phyloP scores from a whole-genome alignment of 64 coral and sea anemone species.

The Pachyseris speciosa region DNA sequence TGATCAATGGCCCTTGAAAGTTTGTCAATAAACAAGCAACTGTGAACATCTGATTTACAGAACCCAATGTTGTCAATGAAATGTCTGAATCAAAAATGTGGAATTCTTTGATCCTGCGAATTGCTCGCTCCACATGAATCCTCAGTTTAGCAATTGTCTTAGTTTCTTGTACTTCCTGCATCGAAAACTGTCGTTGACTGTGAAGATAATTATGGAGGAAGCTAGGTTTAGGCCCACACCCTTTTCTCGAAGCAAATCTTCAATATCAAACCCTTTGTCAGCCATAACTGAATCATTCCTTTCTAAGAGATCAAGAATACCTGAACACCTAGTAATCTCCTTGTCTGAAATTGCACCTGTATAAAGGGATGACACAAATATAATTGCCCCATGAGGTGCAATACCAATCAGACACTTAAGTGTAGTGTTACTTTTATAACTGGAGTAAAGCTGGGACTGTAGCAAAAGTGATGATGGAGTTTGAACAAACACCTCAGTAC shows the following conservation, averaged over 20 bases:
- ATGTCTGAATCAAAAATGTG: constrained; percentile 55
- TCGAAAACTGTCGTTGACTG: background rate
- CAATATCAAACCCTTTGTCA: background rate
- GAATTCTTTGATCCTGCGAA: constrained; percentile 37
- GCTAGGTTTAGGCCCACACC: background rate
- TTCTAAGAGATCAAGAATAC: too few species aligned
- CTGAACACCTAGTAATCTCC: too few species aligned
- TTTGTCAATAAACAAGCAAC: constrained; percentile 19
- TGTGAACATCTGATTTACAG: constrained; percentile 11
- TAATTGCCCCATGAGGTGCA: too few species aligned
- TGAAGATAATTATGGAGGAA: background rate
- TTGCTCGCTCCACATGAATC: constrained; percentile 7
- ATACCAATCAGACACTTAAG: too few species aligned
- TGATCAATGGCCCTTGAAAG: constrained; percentile 19
- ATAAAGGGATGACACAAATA: too few species aligned
- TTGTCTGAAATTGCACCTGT: too few species aligned
- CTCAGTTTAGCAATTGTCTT: background rate
- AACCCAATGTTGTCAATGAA: background rate
- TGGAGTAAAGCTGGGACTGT: too few species aligned
- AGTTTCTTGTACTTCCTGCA: background rate
- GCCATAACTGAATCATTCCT: too few species aligned
- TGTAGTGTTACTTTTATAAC: too few species aligned
- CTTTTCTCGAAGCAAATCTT: background rate
- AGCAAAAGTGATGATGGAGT: too few species aligned
- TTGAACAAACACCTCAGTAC: too few species aligned